phyloP scores from a whole-genome alignment of 2,113 vertebrate genomes.

The Perca schrenkii region DNA sequence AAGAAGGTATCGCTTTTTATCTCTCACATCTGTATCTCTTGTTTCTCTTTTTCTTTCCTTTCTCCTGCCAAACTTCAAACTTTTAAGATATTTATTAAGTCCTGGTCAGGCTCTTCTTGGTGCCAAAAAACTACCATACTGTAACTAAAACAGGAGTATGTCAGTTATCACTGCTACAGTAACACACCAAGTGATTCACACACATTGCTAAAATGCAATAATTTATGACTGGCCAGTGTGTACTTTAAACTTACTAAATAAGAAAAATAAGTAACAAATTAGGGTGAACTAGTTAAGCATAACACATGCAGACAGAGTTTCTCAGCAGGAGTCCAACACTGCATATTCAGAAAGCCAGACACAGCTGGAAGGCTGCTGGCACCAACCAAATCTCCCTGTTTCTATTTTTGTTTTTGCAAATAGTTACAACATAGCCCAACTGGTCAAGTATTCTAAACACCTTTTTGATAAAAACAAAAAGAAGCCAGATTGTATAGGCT shows the following conservation, averaged over 20 bases:
- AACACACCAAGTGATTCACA: background rate
- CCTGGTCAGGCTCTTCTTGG: background rate
- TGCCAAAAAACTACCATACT: background rate
- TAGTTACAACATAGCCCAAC: background rate
- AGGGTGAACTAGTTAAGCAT: background rate
- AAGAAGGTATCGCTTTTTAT: background rate
- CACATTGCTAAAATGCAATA: background rate
- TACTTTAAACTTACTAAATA: slow-evolving; percentile 17
- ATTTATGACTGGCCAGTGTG: background rate
- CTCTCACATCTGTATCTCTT: background rate
- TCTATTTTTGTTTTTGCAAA: slow-evolving; percentile 6
- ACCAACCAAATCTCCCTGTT: background rate
- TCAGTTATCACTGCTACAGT: background rate
- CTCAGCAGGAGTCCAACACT: slow-evolving; percentile 48
- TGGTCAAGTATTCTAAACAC: slow-evolving; percentile 2
- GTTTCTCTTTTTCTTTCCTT: background rate
- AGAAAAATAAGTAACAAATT: slow-evolving; percentile 29
- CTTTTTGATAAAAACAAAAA: background rate
- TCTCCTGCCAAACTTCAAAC: background rate
- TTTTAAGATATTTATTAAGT: background rate
- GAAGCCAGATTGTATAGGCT: background rate
- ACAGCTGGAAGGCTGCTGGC: slow-evolving; percentile 41
- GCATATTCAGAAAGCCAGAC: slow-evolving; percentile 39
- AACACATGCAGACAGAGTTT: slow-evolving; percentile 15
- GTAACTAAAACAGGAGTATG: background rate